These are phyloP conservation scores for Drosophila kikkawai DNA, from an alignment of 1,140 invertebrate species.

Conservation along the genomic window DNA sequence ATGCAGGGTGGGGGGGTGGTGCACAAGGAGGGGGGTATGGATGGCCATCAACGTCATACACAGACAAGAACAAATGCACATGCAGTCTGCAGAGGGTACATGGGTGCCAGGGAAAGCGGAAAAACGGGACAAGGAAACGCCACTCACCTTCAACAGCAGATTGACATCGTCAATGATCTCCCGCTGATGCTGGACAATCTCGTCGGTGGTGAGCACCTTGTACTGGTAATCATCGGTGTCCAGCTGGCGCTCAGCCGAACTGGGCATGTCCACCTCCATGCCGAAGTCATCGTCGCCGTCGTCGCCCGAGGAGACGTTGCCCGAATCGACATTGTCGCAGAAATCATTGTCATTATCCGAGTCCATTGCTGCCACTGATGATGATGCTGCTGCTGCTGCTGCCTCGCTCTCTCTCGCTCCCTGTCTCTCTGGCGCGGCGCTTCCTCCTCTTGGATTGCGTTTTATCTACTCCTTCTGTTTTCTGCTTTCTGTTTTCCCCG, in stretches of 20 bases:
- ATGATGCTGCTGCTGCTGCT: conserved; percentile 1
- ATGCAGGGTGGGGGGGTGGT: neutral
- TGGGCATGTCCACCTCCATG: conserved; percentile 94
- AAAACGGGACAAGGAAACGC: neutral
- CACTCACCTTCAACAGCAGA: conserved; percentile 91
- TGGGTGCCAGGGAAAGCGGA: neutral
- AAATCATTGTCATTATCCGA: conserved; percentile 93
- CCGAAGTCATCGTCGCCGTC: conserved; percentile 94
- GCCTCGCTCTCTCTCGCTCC: neutral
- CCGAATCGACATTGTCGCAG: conserved; percentile 94
- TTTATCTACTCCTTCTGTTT: conserved; percentile 15
- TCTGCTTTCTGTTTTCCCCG: conserved; percentile 24
- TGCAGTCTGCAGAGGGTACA: neutral
- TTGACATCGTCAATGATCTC: conserved; percentile 98
- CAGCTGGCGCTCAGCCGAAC: conserved; percentile 88
- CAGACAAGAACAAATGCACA: conserved; percentile 7
- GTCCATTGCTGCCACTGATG: conserved; percentile 88
- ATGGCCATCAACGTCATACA: conserved; percentile 20
- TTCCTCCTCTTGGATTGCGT: conserved; percentile 11
- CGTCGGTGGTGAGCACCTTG: conserved; percentile 97
- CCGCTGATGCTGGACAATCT: conserved; percentile 98
- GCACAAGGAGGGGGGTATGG: too few relatives aligned
- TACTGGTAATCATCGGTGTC: conserved; percentile 96
- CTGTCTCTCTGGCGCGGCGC: neutral
- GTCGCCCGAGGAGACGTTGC: conserved; percentile 95